phyloP scores from a whole-genome alignment of 2,888 invertebrate genomes.

The Oxystoma pomonae region DNA sequence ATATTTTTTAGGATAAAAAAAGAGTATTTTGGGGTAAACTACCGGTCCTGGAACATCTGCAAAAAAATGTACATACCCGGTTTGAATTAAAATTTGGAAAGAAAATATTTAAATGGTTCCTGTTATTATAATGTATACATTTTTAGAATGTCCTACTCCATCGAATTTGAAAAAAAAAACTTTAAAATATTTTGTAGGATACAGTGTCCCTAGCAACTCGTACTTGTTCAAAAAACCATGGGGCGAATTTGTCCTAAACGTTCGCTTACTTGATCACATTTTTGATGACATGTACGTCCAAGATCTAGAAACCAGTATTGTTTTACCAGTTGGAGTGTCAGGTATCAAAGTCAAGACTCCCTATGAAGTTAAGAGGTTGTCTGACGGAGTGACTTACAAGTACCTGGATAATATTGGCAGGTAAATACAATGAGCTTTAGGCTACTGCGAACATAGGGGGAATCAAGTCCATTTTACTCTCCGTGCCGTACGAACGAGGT shows the following conservation, averaged over 20 bases:
- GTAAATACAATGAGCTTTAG: too few species aligned
- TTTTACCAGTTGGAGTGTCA: conserved; percentile 90
- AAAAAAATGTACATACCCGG: too few species aligned
- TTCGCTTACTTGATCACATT: conserved; percentile 94
- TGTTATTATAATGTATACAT: too few species aligned
- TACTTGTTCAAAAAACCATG: conserved; percentile 81
- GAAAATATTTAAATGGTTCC: too few species aligned
- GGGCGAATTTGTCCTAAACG: conserved; percentile 74
- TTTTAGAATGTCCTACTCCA: not conserved
- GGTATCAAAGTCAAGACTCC: conserved; percentile 79
- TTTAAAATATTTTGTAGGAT: conserved; percentile 51
- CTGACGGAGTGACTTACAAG: conserved; percentile 80
- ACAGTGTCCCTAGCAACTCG: conserved; percentile 94
- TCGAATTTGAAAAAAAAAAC: not conserved
- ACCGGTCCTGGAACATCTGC: too few species aligned
- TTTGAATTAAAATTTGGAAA: too few species aligned
- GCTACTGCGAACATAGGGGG: too few species aligned
- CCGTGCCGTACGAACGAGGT: too few species aligned
- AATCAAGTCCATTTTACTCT: too few species aligned
- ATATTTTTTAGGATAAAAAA: too few species aligned
- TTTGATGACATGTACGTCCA: conserved; percentile 96
- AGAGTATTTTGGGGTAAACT: too few species aligned
- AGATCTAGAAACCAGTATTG: conserved; percentile 79
- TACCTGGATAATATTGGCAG: conserved; percentile 89
- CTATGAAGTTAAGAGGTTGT: conserved; percentile 69